Evolutionary conservation across 2,888 invertebrate species (phyloP), one percentile per base, ranked within the genome.

Genomic region (Lasioglossum marginatum): DNA sequence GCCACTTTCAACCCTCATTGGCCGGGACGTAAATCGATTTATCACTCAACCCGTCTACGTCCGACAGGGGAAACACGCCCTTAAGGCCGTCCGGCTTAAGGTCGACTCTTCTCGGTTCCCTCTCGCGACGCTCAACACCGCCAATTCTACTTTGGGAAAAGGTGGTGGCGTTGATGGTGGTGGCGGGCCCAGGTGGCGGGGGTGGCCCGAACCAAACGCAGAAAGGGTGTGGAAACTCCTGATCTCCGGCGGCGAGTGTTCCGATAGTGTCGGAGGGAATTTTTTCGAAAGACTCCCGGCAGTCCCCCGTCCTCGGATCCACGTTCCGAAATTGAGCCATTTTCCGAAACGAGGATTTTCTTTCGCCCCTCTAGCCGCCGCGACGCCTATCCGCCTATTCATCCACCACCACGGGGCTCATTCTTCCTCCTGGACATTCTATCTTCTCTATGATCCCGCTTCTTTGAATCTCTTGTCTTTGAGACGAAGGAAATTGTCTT

Each of bases 1-100:
- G 89, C 92, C 91, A 93, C 94, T 94, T 94, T 86, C 90, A 85
- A 83, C 88, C 91, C 92, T 94, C 94, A 95, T 95, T 95, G 95
- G 95, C 95, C 89, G 90, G 88, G 80, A 89, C 91, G 91, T 88
- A 93, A 95, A 95, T 95, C 95, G 95, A 95, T 95, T 95, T 94
- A 94, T 92, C 93, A 93, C 93, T 94, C 90, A 92, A 91, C 92
- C 93, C 93, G 91, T 83, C 78, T 72, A 82, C 86, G 82, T 81
- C 60, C 84, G 88, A 83, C 81, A 85, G 77, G 91, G 93, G 92
- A 94, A 90, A 92, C 90, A 91, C 91, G 90, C 88, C 94, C 93
- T 93, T 94, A 92, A 86, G 82, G 81, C 85, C 81, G 77, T 76
- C 81, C 85, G 91, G 87, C 91, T 92, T 92, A 92, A 85, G 92